Evolutionary conservation across 1,140 invertebrate genomes (phyloP), one percentile per base, ranked within the genome.

Genomic region (Bombyx mandarina): DNA sequence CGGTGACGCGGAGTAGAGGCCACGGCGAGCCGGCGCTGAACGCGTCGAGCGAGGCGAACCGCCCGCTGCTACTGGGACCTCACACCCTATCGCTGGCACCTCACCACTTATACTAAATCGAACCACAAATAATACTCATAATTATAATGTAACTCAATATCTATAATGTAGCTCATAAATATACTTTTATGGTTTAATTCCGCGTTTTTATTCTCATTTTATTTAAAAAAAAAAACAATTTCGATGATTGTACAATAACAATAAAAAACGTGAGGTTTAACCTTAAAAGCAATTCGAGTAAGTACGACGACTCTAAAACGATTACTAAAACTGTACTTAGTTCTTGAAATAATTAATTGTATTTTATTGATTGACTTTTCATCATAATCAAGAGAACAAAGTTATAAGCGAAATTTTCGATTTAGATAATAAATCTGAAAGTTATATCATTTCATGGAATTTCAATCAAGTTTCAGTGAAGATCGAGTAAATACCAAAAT

Each of bases 11-110:
- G 90, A 90, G 71, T 95, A 95, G 22, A 95, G 89, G 4, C 93
- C 93, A 7, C 43, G 22, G 44, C 93, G 90, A 1, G 91, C 92
- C 91, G 95, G 95, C 2, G 95, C 95, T 63, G 95, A 96, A 52
- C 94, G 90, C 4, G 93, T 96, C 74, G 95, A 97, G 35, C 92
- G 88, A 2, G 92, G 94, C 0, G 94, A 95, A 67, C 94, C 93
- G 22, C 89, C 88, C 9, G 62, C 74, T 48, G 52, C 46, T 8
- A 22, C 73, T 45, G 67, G 69, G 65, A 63, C 61, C 47, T 73
- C 76, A 44, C 68, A 66, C 10, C 66, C 69, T 12, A 43, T 12
- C 22, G 52, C 54, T 9, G 60, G 55, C 9, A 64, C 61, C 56
- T 85, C 80, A 22, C 80, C 77, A 52, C 66, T 82, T 45, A 85